Evolutionary conservation across 2,113 vertebrate genomes (phyloP).

Genomic region (Sorex fumeus): DNA sequence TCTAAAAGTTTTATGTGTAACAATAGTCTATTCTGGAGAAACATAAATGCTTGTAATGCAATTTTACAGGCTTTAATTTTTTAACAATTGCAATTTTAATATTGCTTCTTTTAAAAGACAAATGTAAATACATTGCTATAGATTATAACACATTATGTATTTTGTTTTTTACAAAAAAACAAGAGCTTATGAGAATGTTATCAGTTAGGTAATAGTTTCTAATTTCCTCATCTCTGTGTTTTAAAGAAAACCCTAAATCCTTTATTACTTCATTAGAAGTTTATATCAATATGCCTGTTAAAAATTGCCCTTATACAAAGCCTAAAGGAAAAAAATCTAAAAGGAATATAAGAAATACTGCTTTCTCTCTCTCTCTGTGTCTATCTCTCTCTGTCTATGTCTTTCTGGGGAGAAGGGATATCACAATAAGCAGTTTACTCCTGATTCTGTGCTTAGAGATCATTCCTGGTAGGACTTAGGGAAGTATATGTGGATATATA

Average conservation of each 20-base stretch:
- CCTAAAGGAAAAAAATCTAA: background rate
- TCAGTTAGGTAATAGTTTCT: background rate
- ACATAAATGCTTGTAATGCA: background rate
- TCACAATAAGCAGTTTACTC: no score
- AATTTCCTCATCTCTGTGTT: conserved; percentile 16
- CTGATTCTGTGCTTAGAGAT: no score
- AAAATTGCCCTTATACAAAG: background rate
- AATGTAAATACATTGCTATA: background rate
- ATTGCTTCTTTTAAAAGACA: background rate
- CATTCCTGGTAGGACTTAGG: no score
- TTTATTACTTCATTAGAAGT: conserved; percentile 58
- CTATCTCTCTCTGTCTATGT: no score
- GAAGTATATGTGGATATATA: no score
- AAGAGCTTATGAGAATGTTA: background rate
- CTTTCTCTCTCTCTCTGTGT: no score
- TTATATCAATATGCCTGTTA: background rate
- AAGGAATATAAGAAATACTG: no score
- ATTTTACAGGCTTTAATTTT: background rate
- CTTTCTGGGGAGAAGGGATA: no score
- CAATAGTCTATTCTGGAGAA: background rate
- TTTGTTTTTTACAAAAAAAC: conserved; percentile 23
- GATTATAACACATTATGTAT: background rate
- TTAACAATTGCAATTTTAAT: background rate
- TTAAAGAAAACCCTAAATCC: conserved; percentile 5
- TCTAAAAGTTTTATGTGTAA: conserved; percentile 26